Conservation (phyloP, 2,113 vertebrate species). For the Vombatus ursinus region DNA sequence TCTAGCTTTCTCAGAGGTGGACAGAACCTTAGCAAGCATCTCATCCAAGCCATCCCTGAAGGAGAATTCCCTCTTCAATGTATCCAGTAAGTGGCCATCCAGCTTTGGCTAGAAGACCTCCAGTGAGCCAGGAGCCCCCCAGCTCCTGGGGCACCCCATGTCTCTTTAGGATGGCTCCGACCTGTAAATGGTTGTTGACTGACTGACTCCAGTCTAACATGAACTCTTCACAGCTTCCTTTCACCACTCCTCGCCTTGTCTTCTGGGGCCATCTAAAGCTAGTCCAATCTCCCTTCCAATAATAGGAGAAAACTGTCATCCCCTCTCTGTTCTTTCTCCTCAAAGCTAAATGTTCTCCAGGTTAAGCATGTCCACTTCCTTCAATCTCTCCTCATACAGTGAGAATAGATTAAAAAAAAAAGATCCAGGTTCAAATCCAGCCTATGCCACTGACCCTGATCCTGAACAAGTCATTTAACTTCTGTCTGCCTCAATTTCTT, state of each 20-base stretch:
- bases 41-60: background rate
- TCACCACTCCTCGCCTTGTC: background rate
- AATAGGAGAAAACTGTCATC: background rate
- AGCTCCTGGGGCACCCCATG: background rate
- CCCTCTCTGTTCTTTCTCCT: background rate
- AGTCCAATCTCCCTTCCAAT: background rate
- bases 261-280: background rate
- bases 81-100: background rate
- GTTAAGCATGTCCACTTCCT: background rate
- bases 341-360: background rate
- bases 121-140: background rate
- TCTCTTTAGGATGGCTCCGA: background rate
- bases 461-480: too few relatives aligned
- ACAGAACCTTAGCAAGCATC: background rate
- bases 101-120: background rate
- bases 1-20: background rate
- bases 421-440: background rate
- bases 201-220: background rate
- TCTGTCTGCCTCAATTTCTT: background rate
- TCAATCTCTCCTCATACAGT: background rate
- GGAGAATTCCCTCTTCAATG: background rate
- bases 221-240: background rate
- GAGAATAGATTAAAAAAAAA: background rate
- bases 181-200: background rate
- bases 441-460: background rate